Evolutionary conservation across 2,888 invertebrate genomes (phyloP).

Genomic region (Tanypteryx hageni): DNA sequence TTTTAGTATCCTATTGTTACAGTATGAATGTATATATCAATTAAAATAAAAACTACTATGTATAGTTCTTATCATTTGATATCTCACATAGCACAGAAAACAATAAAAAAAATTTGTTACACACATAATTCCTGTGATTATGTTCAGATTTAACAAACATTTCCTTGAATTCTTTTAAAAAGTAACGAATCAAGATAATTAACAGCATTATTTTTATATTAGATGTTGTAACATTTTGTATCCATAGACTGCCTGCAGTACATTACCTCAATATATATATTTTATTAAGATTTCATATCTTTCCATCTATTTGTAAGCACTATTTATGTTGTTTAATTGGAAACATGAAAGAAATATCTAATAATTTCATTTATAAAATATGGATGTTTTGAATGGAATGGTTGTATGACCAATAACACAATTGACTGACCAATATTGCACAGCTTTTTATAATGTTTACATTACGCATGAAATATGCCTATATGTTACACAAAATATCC

Average conservation of each 20-base stretch:
- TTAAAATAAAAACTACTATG: no score
- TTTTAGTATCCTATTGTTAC: no score
- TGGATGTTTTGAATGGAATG: slow-evolving; percentile 64
- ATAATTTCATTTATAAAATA: slow-evolving; percentile 26
- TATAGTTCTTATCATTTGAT: no score
- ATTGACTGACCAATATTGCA: slow-evolving; percentile 62
- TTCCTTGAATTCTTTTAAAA: not conserved
- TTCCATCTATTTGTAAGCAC: not conserved
- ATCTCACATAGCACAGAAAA: no score
- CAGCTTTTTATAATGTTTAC: slow-evolving; percentile 59
- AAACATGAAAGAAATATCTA: slow-evolving; percentile 38
- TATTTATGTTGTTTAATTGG: slow-evolving; percentile 25
- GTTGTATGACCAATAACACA: slow-evolving; percentile 60
- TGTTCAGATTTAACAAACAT: not conserved
- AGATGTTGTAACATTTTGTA: not conserved
- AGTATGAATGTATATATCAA: no score
- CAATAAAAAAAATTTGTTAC: not conserved
- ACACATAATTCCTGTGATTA: not conserved
- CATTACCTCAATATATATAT: not conserved
- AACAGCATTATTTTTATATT: not conserved
- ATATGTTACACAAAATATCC: slow-evolving; percentile 47
- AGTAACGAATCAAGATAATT: not conserved
- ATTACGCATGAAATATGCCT: slow-evolving; percentile 57
- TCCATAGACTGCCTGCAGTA: slow-evolving; percentile 47
- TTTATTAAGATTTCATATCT: not conserved